phyloP scores from a whole-genome alignment of 2,797 vertebrate genomes.

The Podargus strigoides region DNA sequence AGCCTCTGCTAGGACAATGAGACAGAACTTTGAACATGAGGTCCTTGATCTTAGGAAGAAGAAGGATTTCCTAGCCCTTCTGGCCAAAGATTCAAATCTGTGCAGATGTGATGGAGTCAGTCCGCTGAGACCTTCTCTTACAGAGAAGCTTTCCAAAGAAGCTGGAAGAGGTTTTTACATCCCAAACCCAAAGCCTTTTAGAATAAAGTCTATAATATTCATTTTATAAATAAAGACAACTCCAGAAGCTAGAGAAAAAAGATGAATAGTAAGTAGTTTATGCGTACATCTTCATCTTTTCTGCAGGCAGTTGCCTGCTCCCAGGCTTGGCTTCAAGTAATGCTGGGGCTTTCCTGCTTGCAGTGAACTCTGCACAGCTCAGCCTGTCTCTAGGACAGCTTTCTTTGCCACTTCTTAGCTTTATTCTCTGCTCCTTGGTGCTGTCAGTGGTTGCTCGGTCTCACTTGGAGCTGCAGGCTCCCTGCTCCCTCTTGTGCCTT shows the following conservation, averaged over 20 bases:
- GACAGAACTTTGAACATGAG: neutral
- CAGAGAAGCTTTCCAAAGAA: neutral
- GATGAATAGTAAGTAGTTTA: neutral
- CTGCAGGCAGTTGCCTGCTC: neutral
- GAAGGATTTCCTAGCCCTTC: neutral
- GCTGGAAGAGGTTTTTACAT: neutral
- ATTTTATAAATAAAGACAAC: neutral
- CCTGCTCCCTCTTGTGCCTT: neutral
- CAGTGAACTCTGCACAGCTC: neutral
- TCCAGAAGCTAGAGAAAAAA: neutral
- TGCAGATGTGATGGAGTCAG: neutral
- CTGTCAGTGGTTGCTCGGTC: neutral
- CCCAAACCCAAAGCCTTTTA: neutral
- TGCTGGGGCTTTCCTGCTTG: neutral
- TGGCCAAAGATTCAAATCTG: neutral
- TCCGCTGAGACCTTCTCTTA: neutral
- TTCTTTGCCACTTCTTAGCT: neutral
- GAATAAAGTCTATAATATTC: neutral
- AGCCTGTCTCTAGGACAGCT: neutral
- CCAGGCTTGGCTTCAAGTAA: neutral
- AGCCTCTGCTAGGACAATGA: neutral
- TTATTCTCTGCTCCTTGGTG: neutral
- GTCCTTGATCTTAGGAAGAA: neutral
- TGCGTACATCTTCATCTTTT: neutral
- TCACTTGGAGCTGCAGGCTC: neutral